Evolutionary conservation across 2,797 vertebrate species (phyloP).

Genomic region (Pogonophryne albipinna): DNA sequence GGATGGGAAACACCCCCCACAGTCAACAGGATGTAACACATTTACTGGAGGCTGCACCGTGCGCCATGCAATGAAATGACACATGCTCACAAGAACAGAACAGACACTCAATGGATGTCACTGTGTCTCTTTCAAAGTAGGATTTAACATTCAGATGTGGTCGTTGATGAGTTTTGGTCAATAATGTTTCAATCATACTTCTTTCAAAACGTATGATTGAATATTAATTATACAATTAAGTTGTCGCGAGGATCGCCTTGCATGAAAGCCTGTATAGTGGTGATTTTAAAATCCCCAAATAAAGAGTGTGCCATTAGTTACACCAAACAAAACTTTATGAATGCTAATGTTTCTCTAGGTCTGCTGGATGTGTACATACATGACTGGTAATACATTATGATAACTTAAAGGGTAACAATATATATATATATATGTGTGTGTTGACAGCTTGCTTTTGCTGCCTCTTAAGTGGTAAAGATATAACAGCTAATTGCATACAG

Average conservation of each 20-base stretch:
- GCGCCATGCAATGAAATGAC: slow-evolving; percentile 29
- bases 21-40: slow-evolving; percentile 50
- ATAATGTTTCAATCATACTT: background rate
- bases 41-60: slow-evolving; percentile 37
- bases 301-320: background rate
- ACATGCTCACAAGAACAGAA: background rate
- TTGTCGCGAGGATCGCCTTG: background rate
- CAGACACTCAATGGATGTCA: background rate
- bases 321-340: too few species aligned
- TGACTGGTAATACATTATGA: background rate
- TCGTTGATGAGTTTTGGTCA: background rate
- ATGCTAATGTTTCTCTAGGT: too few species aligned
- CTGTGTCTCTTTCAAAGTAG: background rate
- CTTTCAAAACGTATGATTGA: background rate
- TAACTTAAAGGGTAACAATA: too few species aligned
- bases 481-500: background rate
- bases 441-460: background rate
- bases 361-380: too few species aligned
- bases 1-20: slow-evolving; percentile 56
- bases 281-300: background rate
- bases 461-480: background rate
- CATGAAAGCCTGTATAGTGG: background rate
- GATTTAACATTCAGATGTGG: background rate
- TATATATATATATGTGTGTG: too few species aligned
- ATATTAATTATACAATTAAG: background rate